Evolutionary conservation across 2,797 vertebrate genomes (phyloP).

Genomic region (Myoxocephalus aenaeus): DNA sequence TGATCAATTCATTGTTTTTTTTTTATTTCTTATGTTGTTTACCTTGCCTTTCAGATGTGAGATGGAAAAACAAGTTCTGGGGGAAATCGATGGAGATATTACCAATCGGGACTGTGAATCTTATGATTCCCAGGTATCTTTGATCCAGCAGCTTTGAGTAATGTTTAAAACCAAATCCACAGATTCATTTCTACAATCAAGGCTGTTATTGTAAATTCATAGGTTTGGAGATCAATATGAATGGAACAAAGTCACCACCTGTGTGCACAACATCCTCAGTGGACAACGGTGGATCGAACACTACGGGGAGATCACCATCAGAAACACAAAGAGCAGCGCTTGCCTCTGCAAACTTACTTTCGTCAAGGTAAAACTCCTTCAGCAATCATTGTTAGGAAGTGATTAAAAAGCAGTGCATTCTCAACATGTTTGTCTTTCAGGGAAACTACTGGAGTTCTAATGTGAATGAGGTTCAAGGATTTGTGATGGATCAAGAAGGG

Average conservation of each 20-base stretch:
- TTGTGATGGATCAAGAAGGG: conserved; percentile 97
- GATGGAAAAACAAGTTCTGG: conserved; percentile 99
- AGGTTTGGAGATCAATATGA: conserved; percentile 97
- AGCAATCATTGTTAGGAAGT: background rate
- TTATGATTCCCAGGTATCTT: conserved; percentile 94
- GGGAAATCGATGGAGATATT: conserved; percentile 99
- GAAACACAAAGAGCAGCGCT: conserved; percentile 93
- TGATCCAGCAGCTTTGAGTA: background rate
- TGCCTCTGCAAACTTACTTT: conserved; percentile 99
- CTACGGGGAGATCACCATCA: conserved; percentile 97
- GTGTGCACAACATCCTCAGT: conserved; percentile 99
- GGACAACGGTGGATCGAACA: conserved; percentile 98
- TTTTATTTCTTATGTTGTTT: conserved; percentile 11
- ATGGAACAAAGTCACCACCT: conserved; percentile 99
- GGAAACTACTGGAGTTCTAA: conserved; percentile 99
- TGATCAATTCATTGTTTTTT: background rate
- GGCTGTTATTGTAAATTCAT: conserved; percentile 30
- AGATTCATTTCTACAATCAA: background rate
- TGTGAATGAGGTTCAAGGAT: conserved; percentile 96
- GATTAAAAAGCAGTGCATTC: background rate
- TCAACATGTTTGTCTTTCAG: conserved; percentile 72
- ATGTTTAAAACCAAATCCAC: background rate
- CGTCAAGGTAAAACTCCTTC: conserved; percentile 86
- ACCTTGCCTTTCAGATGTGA: conserved; percentile 87
- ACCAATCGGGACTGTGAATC: conserved; percentile 94